Conservation (phyloP, 2,888 invertebrate genomes). For the Pachliopta kotzebuea region DNA sequence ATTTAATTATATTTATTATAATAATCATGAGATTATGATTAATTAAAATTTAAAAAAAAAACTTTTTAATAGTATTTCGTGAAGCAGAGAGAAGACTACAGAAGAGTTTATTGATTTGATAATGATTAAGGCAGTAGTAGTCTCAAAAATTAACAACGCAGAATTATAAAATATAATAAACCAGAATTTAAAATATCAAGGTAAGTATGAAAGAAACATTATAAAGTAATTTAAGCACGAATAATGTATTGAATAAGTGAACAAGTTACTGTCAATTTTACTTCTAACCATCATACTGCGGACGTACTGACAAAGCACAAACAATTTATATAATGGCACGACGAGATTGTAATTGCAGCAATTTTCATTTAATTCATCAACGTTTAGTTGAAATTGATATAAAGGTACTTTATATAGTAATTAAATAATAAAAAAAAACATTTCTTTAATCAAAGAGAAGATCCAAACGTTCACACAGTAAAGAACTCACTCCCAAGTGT, state of each 20-base stretch:
- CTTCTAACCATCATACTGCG: not conserved
- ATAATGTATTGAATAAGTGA: not conserved
- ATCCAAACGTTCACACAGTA: no score
- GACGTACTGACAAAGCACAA: constrained; percentile 2
- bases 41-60: no score
- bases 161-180: not conserved
- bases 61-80: no score
- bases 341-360: constrained; percentile 2
- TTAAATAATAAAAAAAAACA: not conserved
- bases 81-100: no score
- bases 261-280: not conserved
- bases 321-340: constrained; percentile 13
- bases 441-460: no score
- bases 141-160: no score
- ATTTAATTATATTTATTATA: no score
- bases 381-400: not conserved
- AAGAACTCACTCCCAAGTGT: no score
- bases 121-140: no score
- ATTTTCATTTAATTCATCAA: not conserved
- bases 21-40: no score
- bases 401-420: not conserved
- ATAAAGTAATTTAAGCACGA: not conserved
- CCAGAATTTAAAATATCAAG: not conserved
- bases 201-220: no score
- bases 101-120: no score